Evolutionary conservation across 2,888 invertebrate genomes (phyloP).

Genomic region (Lycaena phlaeas): DNA sequence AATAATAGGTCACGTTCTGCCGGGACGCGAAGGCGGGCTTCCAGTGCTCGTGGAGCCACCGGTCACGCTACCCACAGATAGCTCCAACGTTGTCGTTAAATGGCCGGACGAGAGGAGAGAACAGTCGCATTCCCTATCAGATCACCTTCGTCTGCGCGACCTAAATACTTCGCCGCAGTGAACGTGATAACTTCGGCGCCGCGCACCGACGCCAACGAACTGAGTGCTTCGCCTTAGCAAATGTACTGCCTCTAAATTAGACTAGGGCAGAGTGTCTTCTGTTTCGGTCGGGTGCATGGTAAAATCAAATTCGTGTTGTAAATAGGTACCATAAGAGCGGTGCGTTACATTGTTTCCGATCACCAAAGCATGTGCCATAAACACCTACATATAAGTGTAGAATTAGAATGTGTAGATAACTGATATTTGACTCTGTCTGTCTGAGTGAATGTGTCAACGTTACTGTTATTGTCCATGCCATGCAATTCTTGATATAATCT

Average conservation of each 20-base stretch:
- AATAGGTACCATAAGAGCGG: constrained; percentile 28
- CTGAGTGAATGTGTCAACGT: constrained; percentile 25
- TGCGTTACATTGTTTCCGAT: constrained; percentile 13
- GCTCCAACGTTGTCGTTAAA: constrained; percentile 49
- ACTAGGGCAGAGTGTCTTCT: constrained; percentile 38
- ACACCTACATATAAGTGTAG: constrained; percentile 20
- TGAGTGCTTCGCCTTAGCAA: constrained; percentile 42
- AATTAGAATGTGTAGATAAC: constrained; percentile 20
- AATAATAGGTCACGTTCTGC: constrained; percentile 47
- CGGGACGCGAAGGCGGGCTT: constrained; percentile 47
- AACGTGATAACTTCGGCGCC: constrained; percentile 22
- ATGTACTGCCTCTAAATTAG: constrained; percentile 37
- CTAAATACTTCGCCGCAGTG: constrained; percentile 50
- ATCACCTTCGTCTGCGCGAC: constrained; percentile 49
- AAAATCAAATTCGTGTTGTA: constrained; percentile 37
- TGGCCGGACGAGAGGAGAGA: constrained; percentile 50
- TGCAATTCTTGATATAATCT: too few relatives aligned
- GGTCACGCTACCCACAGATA: constrained; percentile 47
- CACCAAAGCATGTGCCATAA: constrained; percentile 19
- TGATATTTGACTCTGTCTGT: constrained; percentile 18
- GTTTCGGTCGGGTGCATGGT: constrained; percentile 37
- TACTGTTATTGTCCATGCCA: not conserved
- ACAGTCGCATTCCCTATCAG: constrained; percentile 43
- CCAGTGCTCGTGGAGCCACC: constrained; percentile 59
- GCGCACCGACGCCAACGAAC: constrained; percentile 30